Evolutionary conservation across 2,888 invertebrate genomes (phyloP), one percentile per base, ranked within the genome.

Genomic region (Rapana venosa): DNA sequence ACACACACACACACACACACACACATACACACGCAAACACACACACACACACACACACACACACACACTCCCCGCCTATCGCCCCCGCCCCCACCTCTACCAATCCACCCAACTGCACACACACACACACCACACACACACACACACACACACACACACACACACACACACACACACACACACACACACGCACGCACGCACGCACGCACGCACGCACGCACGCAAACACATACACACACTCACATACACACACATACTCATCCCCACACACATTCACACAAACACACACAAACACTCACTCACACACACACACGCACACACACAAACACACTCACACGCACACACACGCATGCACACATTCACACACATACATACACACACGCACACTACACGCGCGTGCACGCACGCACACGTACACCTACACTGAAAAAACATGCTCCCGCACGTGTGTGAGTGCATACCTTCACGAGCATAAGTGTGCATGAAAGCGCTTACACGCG

Each of bases 271-370:
- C 47, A 13, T 13, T 13, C 79, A 79, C 79, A 35, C 79, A 84
- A 56, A 84, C 84, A 56, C 84, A 84, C 47, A 47, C 84, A 84
- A 26, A 56, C 84, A 84, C 84, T 56, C 84, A n/a, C 85, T 61
- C 85, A 58, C 58, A 61, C 30, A 30, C 61, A 85, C 61, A 61
- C 84, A 84, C 84, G 56, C 84, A 84, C 84, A 56, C 56, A 15
- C 56, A 84, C 84, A 61, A 61, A 20, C 61, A 17, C 85, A 58
- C 61, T 2, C 85, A 61, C 8, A 85, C 61, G 61, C 30, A 85
- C 85, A 85, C 30, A 85, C 85, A 85, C 85, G n/a, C 61, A 58
- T 22, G 11, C 32, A 58, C 85, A 61, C 85, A 58, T 61, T 30
- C 85, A 81, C 35, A 81, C 81, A 81, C 81, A 81, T 11, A 81